Percentiles rank a stretch among this genome's conserved stretches.
Evolutionary conservation across 2,113 vertebrate genomes (phyloP).

Genomic region (Glareola pratincola): DNA sequence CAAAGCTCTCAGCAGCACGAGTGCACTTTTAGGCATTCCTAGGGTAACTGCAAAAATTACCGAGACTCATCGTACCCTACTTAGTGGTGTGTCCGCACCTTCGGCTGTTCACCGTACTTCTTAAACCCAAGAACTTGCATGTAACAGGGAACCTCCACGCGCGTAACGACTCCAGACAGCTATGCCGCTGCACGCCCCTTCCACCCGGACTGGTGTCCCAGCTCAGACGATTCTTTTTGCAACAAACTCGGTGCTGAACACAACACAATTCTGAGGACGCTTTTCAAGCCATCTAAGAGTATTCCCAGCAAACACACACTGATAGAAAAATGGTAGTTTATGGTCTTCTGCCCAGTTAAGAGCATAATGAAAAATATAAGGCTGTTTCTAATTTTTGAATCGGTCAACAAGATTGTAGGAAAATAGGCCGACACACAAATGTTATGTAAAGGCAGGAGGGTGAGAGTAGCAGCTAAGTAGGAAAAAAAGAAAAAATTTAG

Average conservation of each 20-base stretch:
- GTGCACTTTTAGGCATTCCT: fast-evolving
- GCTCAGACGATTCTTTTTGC: background rate
- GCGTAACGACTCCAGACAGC: background rate
- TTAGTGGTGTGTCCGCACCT: background rate
- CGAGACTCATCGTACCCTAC: fast-evolving
- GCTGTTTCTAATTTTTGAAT: background rate
- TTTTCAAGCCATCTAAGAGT: fast-evolving
- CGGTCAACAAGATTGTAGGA: background rate
- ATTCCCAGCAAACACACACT: background rate
- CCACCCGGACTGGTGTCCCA: background rate
- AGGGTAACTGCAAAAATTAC: background rate
- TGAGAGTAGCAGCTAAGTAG: background rate
- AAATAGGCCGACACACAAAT: background rate
- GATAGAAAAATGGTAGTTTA: background rate
- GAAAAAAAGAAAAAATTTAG: fast-evolving
- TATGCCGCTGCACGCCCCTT: fast-evolving
- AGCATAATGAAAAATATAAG: background rate
- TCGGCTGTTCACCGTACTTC: background rate
- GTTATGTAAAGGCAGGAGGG: background rate
- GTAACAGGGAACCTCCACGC: fast-evolving
- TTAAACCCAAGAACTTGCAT: fast-evolving
- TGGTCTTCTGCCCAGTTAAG: background rate
- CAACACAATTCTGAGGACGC: background rate
- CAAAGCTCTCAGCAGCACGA: background rate
- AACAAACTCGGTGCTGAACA: fast-evolving